Base-by-base conservation (phyloP, 2,113 vertebrate species). In the Platycercus adscitus region DNA sequence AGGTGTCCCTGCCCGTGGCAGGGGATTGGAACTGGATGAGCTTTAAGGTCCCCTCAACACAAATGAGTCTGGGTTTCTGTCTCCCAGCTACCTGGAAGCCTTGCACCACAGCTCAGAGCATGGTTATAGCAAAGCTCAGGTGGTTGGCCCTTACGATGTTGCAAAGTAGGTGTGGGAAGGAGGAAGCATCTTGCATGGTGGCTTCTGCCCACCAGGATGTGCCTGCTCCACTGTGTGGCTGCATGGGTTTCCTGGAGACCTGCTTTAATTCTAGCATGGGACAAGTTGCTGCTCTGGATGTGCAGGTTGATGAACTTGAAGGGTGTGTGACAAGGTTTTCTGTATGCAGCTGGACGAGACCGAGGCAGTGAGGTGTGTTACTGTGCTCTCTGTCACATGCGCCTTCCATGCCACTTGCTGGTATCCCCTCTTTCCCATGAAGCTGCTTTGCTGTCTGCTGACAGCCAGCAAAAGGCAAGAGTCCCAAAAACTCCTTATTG, bases 181-280 rank as follows among this genome's bases (percentile, higher is more conserved):
- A 66, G 13, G 31, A 58, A 50, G 43, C 0, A 0, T 76, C 73
- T 85, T 26, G 28, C 2, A 2, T 13, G 10, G 18, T 69, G 17
- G 8, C 50, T 89, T 75, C 56, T 84, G 28, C 75, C 81, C 33
- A 24, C 20, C 50, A 60, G 55, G 66, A 46, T 3, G 3, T 85
- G n/a, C 18, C 18, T 4, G 9, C n/a, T 66, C 11, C 8, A 10
- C 0, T 18, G 16, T 1, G 4, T 0, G 0, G 25, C 53, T 86
- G 11, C 2, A 4, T 19, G 16, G 71, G 16, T 20, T 55, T 80
- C 35, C 66, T 56, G 37, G 52, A 82, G 66, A 35, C 10, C 44
- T 81, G 31, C 35, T 91, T 43, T 35, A 71, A 55, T 26, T 37
- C 25, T 33, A 41, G 44, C 21, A 18, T 2, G 33, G 44, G 31